Base-by-base conservation (phyloP, 37 sponge, comb jelly and placozoan genomes). In the Diacarnus erythraeanus region DNA sequence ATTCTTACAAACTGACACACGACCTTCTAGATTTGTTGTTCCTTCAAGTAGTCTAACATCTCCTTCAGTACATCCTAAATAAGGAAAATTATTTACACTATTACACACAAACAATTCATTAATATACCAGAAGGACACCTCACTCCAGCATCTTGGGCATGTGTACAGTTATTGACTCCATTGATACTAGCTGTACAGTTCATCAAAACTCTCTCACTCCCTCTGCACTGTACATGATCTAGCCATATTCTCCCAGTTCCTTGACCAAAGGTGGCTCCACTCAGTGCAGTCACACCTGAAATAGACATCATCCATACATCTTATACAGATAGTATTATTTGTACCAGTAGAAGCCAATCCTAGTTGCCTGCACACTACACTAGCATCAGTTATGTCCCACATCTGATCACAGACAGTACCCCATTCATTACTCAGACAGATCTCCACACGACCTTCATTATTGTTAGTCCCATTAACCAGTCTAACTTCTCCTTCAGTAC, bases 381-480 rank as follows among this genome's bases (percentile, higher is more conserved):
- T 26, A 17, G 78, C 86, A 69, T 84, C 86, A 34, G 26, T 67
- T 42, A 15, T 67, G 42, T 33, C 72, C 77, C 77, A 84, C 4
- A 26, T 43, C 43, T 78, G 57, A 51, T 78, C 78, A 77, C 86
- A 84, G 15, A 84, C 78, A 39, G 86, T 84, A 9, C 78, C 78
- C 86, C 86, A 86, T 22, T 25, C 37, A 23, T 30, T 30, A 43
- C 70, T 23, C 0, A 39, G 18, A 43, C 80, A 78, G 35, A 86
- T 64, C 60, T 86, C 74, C 21, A 86, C 74, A 39, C 79, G 68
- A 47, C 86, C 86, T 26, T 31, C 42, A 33, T 21, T 22, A 38
- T 47, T 15, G 3, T 27, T 20, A 6, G 43, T 23, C 23, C 86
- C 80, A 57, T 74, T 65, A 72, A 71, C 44, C 41, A 86, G 56